These are phyloP conservation scores for Cryptotis parvus DNA, from an alignment of 2,113 vertebrate species.

Conservation along the genomic window DNA sequence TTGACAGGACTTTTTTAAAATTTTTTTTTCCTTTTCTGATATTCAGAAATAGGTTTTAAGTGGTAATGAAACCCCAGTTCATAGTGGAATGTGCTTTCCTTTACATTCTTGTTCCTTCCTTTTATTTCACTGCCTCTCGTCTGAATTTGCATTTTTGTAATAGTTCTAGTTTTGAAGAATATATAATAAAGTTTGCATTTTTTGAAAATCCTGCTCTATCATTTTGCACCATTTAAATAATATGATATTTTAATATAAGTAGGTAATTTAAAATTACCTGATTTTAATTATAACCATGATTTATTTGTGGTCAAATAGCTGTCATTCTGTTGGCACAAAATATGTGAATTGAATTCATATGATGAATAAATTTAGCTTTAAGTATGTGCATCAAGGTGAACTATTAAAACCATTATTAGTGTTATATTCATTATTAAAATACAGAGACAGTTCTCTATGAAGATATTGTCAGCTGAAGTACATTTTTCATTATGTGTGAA, in stretches of 20 bases:
- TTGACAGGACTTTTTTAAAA: conserved; percentile 13
- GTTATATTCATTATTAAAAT: not conserved
- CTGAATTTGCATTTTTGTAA: not conserved
- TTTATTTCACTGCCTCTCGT: not conserved
- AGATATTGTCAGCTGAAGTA: not conserved
- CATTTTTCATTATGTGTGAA: not conserved
- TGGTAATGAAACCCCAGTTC: not conserved
- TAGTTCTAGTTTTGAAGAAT: not conserved
- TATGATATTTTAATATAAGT: not conserved
- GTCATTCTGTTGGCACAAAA: not conserved
- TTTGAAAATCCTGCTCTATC: not conserved
- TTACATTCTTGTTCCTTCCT: not conserved
- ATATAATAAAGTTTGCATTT: not conserved
- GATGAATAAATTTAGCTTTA: not conserved
- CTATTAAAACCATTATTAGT: not conserved
- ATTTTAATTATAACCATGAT: not conserved
- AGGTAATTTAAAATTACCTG: not conserved
- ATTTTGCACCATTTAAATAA: not conserved
- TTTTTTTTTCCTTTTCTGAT: not conserved
- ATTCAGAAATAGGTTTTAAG: conserved; percentile 2
- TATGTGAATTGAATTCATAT: not conserved
- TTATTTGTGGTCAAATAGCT: not conserved
- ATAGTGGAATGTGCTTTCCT: not conserved
- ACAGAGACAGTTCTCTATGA: not conserved
- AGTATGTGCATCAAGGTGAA: not conserved